Conservation (phyloP, 2,113 vertebrate genomes). For the Smithornis capensis region DNA sequence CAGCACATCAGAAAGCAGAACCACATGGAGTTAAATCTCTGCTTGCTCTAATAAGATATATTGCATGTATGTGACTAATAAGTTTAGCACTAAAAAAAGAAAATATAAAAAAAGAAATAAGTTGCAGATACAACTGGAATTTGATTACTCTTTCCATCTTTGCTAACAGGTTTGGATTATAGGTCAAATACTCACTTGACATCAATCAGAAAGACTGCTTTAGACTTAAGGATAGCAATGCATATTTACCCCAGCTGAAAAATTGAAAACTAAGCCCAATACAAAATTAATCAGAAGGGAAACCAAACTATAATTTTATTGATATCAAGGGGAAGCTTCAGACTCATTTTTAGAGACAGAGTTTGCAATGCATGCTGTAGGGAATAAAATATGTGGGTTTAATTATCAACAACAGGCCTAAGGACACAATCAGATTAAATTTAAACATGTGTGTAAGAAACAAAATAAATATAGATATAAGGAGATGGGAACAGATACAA, state of each 20-base stretch:
- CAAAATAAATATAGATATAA: constrained; percentile 74
- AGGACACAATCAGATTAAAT: constrained; percentile 69
- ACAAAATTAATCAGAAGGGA: constrained; percentile 12
- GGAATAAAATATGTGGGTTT: constrained; percentile 67
- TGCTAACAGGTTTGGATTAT: not conserved
- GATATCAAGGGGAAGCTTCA: constrained; percentile 48
- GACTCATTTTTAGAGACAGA: constrained; percentile 42
- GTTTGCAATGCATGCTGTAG: constrained; percentile 47
- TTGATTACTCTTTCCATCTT: not conserved
- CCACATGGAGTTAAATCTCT: not conserved
- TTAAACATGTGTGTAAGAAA: constrained; percentile 65
- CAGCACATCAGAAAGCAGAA: not conserved
- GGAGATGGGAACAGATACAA: constrained; percentile 49
- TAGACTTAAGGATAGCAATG: not conserved
- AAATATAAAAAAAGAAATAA: not conserved
- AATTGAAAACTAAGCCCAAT: not conserved
- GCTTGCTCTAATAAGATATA: not conserved
- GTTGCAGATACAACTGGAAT: not conserved
- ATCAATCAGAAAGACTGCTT: not conserved
- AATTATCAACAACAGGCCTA: constrained; percentile 71
- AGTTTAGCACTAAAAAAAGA: not conserved
- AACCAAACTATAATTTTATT: constrained; percentile 19
- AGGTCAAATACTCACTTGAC: not conserved
- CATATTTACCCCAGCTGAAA: not conserved
- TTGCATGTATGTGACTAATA: not conserved